Conservation (phyloP, 2,113 vertebrate genomes). For the Polypterus bichir region DNA sequence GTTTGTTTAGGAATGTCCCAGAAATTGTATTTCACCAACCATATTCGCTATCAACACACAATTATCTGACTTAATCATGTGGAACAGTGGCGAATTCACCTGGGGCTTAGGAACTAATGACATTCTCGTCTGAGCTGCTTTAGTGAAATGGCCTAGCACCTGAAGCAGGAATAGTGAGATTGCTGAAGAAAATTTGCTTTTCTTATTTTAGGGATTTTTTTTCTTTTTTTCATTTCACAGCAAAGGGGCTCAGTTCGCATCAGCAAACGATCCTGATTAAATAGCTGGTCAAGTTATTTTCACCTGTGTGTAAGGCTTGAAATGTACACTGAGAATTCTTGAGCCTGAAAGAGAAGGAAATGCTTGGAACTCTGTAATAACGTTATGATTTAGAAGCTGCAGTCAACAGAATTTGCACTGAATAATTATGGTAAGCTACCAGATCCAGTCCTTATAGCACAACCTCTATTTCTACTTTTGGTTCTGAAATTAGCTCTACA, state of each 20-base stretch:
- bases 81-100: constrained; percentile 99
- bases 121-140: constrained; percentile 98
- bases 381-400: constrained; percentile 34
- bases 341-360: constrained; percentile 40
- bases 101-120: constrained; percentile 99
- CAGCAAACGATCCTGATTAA: constrained; percentile 72
- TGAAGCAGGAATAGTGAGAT: constrained; percentile 98
- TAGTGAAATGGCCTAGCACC: constrained; percentile 98
- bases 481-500: too few species aligned
- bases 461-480: too few species aligned
- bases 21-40: constrained; percentile 99
- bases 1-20: constrained; percentile 99
- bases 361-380: constrained; percentile 38
- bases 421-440: constrained; percentile 42
- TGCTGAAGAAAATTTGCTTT: constrained; percentile 98
- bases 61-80: constrained; percentile 99
- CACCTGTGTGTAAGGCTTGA: constrained; percentile 46
- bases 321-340: constrained; percentile 50
- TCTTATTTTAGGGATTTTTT: constrained; percentile 46
- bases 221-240: constrained; percentile 61
- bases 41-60: constrained; percentile 99
- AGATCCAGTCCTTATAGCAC: background rate
- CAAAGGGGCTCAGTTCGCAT: constrained; percentile 70
- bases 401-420: constrained; percentile 42
- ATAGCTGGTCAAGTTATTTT: constrained; percentile 62